A percentile compares a stretch with the other conserved stretches of the same genome.
Conservation (phyloP, 1,140 invertebrate genomes). For the Hycleus phaleratus region DNA sequence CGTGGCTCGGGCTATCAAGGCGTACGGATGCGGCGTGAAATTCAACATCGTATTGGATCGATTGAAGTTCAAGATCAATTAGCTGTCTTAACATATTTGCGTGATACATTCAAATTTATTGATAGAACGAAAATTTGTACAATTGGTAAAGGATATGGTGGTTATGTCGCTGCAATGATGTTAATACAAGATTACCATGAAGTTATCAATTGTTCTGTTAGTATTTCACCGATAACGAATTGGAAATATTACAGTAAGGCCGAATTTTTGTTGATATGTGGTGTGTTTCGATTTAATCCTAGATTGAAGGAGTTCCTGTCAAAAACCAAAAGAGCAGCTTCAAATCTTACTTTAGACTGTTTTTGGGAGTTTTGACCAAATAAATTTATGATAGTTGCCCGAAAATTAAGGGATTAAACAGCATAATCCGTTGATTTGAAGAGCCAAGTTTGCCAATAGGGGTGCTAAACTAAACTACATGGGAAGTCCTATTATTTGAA, state of each 20-base stretch:
- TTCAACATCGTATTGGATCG: constrained; percentile 55
- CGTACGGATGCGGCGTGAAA: constrained; percentile 60
- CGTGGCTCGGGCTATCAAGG: constrained; percentile 72
- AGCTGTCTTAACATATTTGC: constrained; percentile 66
- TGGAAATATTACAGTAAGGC: constrained; percentile 70
- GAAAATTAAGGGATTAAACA: too few species aligned
- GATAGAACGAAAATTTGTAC: constrained; percentile 63
- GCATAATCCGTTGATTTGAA: too few species aligned
- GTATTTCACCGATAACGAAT: constrained; percentile 74
- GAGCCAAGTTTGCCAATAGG: too few species aligned
- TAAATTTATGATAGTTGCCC: too few species aligned
- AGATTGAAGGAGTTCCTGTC: too few species aligned
- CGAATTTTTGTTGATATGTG: too few species aligned
- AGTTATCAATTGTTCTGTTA: constrained; percentile 69
- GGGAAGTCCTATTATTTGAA: too few species aligned
- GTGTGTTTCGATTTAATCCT: too few species aligned
- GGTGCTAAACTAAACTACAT: too few species aligned
- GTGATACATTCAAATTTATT: constrained; percentile 65
- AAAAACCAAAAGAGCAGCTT: too few species aligned
- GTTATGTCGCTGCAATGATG: constrained; percentile 62
- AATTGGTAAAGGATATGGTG: constrained; percentile 66
- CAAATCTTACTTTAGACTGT: too few species aligned
- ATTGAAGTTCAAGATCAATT: constrained; percentile 80
- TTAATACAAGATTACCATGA: constrained; percentile 62
- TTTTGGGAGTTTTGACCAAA: too few species aligned